These are phyloP conservation scores for Corythornis madagascariensis DNA, from an alignment of 2,113 vertebrate species.

Conservation along the genomic window DNA sequence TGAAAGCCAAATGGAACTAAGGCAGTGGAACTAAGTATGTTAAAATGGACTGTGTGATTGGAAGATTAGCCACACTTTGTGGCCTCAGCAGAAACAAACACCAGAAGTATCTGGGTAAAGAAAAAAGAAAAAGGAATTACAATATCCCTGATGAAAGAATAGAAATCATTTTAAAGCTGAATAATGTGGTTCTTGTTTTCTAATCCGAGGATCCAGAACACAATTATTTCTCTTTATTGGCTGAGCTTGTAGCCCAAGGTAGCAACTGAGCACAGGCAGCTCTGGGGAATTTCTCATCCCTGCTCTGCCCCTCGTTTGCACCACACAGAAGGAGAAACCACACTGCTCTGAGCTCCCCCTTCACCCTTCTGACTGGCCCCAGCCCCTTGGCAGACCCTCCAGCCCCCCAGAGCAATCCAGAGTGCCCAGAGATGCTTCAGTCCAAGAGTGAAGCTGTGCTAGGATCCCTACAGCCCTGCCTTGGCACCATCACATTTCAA, in stretches of 20 bases:
- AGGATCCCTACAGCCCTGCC: not conserved
- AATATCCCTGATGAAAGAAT: not conserved
- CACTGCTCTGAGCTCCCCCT: not conserved
- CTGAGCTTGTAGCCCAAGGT: not conserved
- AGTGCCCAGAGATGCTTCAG: not conserved
- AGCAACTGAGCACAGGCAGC: not conserved
- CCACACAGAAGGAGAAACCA: not conserved
- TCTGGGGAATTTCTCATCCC: not conserved
- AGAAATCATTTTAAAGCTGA: not conserved
- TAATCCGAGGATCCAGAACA: not conserved
- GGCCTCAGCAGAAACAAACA: not conserved
- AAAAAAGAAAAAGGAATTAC: constrained; percentile 31
- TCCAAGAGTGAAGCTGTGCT: not conserved
- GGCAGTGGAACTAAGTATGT: not conserved
- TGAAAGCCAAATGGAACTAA: not conserved
- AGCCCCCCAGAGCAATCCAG: too few species aligned
- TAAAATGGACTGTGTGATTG: constrained; percentile 27
- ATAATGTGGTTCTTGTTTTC: not conserved
- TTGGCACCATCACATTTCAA: not conserved
- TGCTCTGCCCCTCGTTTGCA: not conserved
- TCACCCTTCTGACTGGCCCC: not conserved
- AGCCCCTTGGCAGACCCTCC: not conserved
- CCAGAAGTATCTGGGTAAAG: not conserved
- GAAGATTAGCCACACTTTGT: not conserved
- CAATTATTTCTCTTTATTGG: not conserved